Evolutionary conservation across 2,888 invertebrate genomes (phyloP).

Genomic region (Apodemia hepburni): DNA sequence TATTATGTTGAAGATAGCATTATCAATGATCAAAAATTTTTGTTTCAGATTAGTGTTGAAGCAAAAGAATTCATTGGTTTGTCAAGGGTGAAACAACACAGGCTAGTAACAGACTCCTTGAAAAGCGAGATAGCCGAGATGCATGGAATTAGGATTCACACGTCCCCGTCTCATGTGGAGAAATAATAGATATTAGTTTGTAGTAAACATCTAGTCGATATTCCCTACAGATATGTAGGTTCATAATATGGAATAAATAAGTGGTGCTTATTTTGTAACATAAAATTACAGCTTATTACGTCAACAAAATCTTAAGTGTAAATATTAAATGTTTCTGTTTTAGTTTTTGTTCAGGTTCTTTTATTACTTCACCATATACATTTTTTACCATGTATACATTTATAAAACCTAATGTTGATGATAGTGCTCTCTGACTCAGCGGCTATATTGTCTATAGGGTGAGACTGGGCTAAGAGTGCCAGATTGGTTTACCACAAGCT

Average conservation of each 20-base stretch:
- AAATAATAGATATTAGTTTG: constrained; percentile 9
- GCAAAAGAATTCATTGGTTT: constrained; percentile 85
- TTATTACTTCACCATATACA: too few relatives aligned
- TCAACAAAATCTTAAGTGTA: not conserved
- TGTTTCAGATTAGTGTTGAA: constrained; percentile 78
- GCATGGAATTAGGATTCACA: constrained; percentile 91
- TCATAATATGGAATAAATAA: too few relatives aligned
- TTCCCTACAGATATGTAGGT: not conserved
- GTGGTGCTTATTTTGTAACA: not conserved
- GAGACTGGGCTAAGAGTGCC: too few relatives aligned
- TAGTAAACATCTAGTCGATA: not conserved
- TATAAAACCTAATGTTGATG: too few relatives aligned
- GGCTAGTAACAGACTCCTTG: constrained; percentile 85
- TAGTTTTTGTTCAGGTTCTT: not conserved
- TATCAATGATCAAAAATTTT: not conserved
- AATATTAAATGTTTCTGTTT: not conserved
- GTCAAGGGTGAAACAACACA: constrained; percentile 86
- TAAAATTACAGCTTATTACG: not conserved
- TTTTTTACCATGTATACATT: too few relatives aligned
- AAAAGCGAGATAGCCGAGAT: constrained; percentile 89
- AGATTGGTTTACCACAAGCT: too few relatives aligned
- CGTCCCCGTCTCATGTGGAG: constrained; percentile 66
- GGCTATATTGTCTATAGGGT: too few relatives aligned
- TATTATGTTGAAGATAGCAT: too few relatives aligned
- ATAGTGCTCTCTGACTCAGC: too few relatives aligned